Evolutionary conservation across 2,797 vertebrate genomes (phyloP).

Genomic region (Falco columbarius): DNA sequence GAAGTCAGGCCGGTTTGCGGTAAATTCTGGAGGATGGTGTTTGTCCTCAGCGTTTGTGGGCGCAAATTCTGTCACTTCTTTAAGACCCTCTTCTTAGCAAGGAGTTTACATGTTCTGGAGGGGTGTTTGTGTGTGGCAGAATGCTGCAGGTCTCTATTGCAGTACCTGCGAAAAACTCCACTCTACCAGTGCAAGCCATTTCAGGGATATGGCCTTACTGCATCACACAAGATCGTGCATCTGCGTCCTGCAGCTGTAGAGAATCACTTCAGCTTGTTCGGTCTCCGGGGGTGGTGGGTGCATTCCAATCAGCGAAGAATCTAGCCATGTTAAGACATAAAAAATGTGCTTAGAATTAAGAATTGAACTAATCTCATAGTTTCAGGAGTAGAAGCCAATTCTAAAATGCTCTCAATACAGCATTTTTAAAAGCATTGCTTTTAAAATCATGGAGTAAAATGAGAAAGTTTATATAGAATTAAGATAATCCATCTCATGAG

Average conservation of each 20-base stretch:
- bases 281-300: accelerated
- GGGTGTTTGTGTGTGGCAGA: background rate
- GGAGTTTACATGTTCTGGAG: background rate
- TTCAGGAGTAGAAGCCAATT: background rate
- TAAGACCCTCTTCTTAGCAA: background rate
- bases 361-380: background rate
- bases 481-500: background rate
- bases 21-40: too few species aligned
- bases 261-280: background rate
- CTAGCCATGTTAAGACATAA: background rate
- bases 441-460: background rate
- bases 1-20: background rate
- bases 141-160: background rate
- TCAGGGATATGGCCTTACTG: background rate
- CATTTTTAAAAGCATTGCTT: background rate
- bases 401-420: background rate
- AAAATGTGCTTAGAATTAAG: background rate
- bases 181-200: background rate
- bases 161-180: background rate
- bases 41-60: background rate
- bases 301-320: background rate
- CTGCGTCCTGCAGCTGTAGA: background rate
- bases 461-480: accelerated
- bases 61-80: background rate
- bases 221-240: background rate